Base-by-base conservation (phyloP, 2,888 invertebrate genomes). In the Helleia helle region DNA sequence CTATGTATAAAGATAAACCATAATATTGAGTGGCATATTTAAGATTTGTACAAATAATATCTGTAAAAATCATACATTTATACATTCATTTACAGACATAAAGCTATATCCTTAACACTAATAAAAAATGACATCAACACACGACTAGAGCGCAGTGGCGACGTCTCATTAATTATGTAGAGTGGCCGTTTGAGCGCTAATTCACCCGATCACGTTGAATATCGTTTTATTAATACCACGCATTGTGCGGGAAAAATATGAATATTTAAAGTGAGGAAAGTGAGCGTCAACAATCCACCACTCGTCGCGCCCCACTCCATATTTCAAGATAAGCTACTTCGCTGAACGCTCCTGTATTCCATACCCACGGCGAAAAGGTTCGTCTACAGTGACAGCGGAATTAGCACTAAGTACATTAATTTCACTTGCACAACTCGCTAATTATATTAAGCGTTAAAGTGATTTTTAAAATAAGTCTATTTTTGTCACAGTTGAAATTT, bases 301-400 rank as follows among this genome's bases (percentile, higher is more conserved):
- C 56, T 59, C 59, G n/a, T 17, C 31, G 25, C 31, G 40, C 7
- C 30, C 15, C 9, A 24, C 40, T 36, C 37, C 34, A 75, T 74
- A 71, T 73, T 69, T 73, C 76, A 69, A 72, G 76, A 79, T 77
- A 77, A 77, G 72, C 65, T 54, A 62, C 60, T 60, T 57, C 59
- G 59, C 48, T 55, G 59, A 60, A 57, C 57, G 59, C 58, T 55
- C 55, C 56, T 59, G 62, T 59, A 14, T 29, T 60, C 53, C 56
- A 64, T 74, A 74, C 73, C 72, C 75, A 74, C 74, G 70, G 38
- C 43, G 44, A 38, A 43, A 49, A 29, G 42, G 45, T 13, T 29
- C 25, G 45, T 38, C 36, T 31, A 11, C 17, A 39, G 40, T 47
- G 40, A 24, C 9, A 41, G 45, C 45, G 43, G 8, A 29, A 11